phyloP scores from a whole-genome alignment of 2,113 vertebrate species.

The Baryphthengus martii region DNA sequence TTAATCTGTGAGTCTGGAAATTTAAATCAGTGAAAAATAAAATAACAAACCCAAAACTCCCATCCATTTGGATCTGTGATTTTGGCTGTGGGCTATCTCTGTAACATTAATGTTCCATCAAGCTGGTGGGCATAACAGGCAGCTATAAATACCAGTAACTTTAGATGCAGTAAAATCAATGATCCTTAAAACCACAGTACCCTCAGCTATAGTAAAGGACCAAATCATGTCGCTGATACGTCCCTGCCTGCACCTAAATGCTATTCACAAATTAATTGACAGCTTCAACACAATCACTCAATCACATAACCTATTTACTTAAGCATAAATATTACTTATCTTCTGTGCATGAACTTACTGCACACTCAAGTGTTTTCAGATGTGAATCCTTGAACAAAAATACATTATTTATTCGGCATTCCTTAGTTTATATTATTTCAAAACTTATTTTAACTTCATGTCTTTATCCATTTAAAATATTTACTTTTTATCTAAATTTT shows the following conservation, averaged over 20 bases:
- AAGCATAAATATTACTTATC: neutral
- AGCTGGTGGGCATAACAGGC: neutral
- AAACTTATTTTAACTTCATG: neutral
- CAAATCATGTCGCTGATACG: neutral
- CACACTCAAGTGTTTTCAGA: neutral
- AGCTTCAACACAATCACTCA: neutral
- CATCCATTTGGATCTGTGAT: neutral
- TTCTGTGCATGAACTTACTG: neutral
- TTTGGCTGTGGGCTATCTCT: neutral
- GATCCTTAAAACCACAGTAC: neutral
- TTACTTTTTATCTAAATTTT: neutral
- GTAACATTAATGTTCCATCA: neutral
- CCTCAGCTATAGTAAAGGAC: neutral
- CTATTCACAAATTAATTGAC: neutral
- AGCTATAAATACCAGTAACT: neutral
- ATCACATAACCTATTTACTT: neutral
- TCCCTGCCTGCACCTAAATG: neutral
- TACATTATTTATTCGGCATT: neutral
- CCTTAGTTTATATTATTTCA: neutral
- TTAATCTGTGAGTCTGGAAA: neutral
- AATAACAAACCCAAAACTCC: neutral
- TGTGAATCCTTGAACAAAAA: neutral
- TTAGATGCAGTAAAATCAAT: neutral
- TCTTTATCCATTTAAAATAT: neutral
- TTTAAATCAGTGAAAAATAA: neutral